Evolutionary conservation across 2,113 vertebrate species (phyloP).

Genomic region (Brachypodius melanocephalos): DNA sequence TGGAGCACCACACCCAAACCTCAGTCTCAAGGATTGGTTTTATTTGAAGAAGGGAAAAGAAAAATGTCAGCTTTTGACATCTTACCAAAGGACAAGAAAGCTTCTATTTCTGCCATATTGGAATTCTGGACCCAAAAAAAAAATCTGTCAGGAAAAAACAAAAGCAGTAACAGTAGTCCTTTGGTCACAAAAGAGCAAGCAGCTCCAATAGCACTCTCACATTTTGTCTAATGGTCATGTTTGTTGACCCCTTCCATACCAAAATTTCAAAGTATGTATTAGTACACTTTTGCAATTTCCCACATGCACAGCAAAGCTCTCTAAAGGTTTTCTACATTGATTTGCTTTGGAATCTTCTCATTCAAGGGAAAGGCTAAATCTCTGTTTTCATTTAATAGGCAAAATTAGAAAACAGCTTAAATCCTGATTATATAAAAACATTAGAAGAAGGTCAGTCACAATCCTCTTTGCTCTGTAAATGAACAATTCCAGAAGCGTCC

Average conservation of each 20-base stretch:
- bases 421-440: conserved; percentile 2
- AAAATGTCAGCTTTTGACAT: neutral
- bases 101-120: neutral
- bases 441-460: neutral
- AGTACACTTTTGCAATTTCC: neutral
- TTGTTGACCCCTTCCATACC: neutral
- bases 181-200: neutral
- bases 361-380: neutral
- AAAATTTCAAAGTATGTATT: neutral
- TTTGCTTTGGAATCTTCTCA: neutral
- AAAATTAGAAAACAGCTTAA: conserved; percentile 16
- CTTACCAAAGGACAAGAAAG: neutral
- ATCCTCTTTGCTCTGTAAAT: conserved; percentile 16
- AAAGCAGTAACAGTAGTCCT: neutral
- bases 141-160: neutral
- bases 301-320: neutral
- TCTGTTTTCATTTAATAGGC: neutral
- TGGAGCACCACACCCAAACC: neutral
- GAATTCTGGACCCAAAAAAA: neutral
- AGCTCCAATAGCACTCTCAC: neutral
- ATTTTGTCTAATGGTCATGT: neutral
- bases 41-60: neutral
- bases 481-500: neutral
- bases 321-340: neutral
- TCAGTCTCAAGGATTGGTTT: neutral